Conservation (phyloP, 2,113 vertebrate species). For the Sander vitreus region DNA sequence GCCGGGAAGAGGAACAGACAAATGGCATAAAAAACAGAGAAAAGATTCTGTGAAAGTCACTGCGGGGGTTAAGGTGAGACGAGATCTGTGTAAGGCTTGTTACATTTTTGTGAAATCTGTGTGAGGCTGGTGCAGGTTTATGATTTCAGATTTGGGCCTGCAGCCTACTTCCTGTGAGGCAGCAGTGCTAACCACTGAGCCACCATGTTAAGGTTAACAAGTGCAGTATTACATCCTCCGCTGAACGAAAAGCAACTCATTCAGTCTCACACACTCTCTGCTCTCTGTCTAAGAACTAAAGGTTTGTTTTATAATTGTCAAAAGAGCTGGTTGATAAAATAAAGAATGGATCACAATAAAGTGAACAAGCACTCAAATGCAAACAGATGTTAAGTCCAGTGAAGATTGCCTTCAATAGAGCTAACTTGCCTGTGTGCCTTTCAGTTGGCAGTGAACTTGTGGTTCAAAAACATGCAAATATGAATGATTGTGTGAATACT, state of each 20-base stretch:
- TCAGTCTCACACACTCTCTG: conserved; percentile 7
- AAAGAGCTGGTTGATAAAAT: conserved; percentile 7
- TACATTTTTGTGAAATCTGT: conserved; percentile 40
- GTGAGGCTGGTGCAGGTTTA: conserved; percentile 28
- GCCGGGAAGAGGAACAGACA: neutral
- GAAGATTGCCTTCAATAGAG: neutral
- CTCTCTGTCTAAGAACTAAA: conserved; percentile 1
- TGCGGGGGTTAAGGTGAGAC: conserved; percentile 15
- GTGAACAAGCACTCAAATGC: conserved; percentile 6
- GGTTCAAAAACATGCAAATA: conserved; percentile 13
- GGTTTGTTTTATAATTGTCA: neutral
- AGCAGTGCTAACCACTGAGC: too few species aligned
- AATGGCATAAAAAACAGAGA: neutral
- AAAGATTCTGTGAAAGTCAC: conserved; percentile 30
- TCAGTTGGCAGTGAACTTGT: conserved; percentile 5
- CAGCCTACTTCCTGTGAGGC: too few species aligned
- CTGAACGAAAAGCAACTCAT: conserved; percentile 13
- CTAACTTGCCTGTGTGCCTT: neutral
- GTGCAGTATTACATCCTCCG: neutral
- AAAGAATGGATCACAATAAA: conserved; percentile 8
- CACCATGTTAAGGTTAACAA: neutral
- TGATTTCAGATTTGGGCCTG: too few species aligned
- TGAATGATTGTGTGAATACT: neutral
- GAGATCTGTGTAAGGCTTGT: conserved; percentile 12
- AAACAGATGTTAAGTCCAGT: conserved; percentile 15